These are phyloP conservation scores for Gorsachius goisagi DNA, from an alignment of 2,113 vertebrate species.

Conservation along the genomic window DNA sequence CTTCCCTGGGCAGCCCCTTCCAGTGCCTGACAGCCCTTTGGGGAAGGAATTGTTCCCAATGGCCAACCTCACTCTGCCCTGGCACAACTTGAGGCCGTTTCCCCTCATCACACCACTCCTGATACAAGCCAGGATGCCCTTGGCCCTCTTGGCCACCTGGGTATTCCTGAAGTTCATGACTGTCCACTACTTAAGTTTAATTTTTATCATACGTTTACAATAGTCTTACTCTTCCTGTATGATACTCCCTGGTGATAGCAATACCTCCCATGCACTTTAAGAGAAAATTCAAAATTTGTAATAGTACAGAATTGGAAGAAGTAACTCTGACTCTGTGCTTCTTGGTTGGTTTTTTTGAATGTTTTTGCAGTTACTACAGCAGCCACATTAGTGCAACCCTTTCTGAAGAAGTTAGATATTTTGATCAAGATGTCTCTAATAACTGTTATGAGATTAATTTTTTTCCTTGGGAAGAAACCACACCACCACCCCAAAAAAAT, in stretches of 20 bases:
- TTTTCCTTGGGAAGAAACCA: neutral
- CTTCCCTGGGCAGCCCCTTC: too few species aligned
- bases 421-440: neutral
- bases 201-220: neutral
- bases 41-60: too few species aligned
- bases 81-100: too few species aligned
- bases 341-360: neutral
- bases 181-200: neutral
- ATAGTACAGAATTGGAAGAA: neutral
- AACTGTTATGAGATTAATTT: neutral
- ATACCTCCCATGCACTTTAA: neutral
- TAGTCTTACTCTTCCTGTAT: neutral
- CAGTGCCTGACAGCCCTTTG: too few species aligned
- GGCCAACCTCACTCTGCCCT: too few species aligned
- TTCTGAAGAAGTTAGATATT: neutral
- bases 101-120: too few species aligned
- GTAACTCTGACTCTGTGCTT: neutral
- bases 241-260: neutral
- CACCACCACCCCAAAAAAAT: neutral
- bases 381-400: neutral
- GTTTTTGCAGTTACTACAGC: neutral
- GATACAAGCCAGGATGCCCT: too few species aligned
- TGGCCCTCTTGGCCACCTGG: too few species aligned
- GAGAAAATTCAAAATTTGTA: neutral
- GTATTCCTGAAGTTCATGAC: neutral